Percentiles rank a stretch among this genome's conserved stretches.
Conservation (phyloP, 2,113 vertebrate species). For the Trachemys scripta region DNA sequence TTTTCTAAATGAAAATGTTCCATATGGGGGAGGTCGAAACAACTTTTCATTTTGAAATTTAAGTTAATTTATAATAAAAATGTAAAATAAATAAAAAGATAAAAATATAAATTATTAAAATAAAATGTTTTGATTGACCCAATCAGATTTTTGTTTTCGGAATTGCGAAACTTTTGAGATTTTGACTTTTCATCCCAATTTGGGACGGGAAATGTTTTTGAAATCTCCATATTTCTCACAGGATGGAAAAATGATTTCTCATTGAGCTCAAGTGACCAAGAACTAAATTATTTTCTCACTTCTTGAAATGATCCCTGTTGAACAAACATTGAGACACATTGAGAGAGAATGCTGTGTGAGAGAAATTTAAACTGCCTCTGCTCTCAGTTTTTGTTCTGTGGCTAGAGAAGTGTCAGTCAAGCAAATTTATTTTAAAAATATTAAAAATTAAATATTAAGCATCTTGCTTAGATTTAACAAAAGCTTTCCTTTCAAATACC, state of each 20-base stretch:
- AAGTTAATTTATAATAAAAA: background rate
- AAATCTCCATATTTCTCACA: background rate
- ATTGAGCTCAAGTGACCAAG: background rate
- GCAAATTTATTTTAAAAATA: background rate
- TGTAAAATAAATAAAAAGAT: background rate
- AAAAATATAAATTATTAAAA: background rate
- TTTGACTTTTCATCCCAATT: background rate
- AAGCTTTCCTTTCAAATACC: conserved; percentile 41
- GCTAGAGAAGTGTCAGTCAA: background rate
- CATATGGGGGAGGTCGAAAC: background rate
- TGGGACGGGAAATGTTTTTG: background rate
- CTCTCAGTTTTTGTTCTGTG: background rate
- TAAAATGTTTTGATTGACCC: background rate
- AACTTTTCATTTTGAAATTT: background rate
- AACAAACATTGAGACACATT: background rate
- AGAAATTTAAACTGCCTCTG: fast-evolving
- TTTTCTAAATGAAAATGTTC: background rate
- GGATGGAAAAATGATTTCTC: background rate
- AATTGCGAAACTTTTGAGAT: background rate
- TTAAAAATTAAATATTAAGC: background rate
- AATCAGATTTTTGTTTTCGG: background rate
- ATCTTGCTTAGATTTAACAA: conserved; percentile 37
- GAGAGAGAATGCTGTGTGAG: background rate
- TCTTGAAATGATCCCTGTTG: background rate
- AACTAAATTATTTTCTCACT: background rate